These are phyloP conservation scores for Phylloscopus trochiloides DNA, from an alignment of 2,113 vertebrate species.

Conservation along the genomic window DNA sequence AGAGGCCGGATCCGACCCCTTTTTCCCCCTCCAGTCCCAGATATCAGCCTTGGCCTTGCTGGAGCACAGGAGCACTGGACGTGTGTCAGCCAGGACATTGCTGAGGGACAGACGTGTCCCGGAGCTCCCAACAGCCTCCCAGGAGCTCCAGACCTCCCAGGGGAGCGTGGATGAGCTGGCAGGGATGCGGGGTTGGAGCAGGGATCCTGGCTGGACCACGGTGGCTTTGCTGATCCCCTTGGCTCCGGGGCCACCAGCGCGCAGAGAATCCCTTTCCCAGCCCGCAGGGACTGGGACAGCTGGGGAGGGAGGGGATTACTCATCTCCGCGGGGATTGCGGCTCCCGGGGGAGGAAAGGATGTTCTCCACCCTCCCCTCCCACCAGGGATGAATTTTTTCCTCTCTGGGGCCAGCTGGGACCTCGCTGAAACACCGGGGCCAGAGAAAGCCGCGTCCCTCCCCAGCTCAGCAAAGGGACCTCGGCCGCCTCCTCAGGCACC, in stretches of 20 bases:
- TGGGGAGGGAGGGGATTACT: neutral
- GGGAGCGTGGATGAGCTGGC: neutral
- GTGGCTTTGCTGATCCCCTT: neutral
- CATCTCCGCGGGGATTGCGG: neutral
- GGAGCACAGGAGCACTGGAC: rapidly evolving
- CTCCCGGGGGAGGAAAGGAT: neutral
- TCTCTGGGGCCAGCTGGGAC: neutral
- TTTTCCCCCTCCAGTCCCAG: neutral
- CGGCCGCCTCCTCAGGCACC: neutral
- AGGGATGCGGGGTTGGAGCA: rapidly evolving
- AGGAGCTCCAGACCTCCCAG: neutral
- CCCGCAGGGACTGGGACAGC: neutral
- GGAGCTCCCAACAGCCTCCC: neutral
- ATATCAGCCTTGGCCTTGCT: rapidly evolving
- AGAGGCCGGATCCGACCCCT: neutral
- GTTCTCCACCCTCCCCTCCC: neutral
- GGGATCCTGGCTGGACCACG: neutral
- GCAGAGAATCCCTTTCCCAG: neutral
- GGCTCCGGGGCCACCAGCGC: neutral
- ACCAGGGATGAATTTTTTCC: neutral
- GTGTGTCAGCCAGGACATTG: neutral
- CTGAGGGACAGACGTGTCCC: neutral
- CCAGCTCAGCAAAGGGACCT: rapidly evolving
- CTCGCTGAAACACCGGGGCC: neutral
- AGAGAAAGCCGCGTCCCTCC: neutral